A percentile compares a stretch with the other conserved stretches of the same genome.
Conservation (phyloP, 2,888 invertebrate genomes). For the Drosophila nigricruria region DNA sequence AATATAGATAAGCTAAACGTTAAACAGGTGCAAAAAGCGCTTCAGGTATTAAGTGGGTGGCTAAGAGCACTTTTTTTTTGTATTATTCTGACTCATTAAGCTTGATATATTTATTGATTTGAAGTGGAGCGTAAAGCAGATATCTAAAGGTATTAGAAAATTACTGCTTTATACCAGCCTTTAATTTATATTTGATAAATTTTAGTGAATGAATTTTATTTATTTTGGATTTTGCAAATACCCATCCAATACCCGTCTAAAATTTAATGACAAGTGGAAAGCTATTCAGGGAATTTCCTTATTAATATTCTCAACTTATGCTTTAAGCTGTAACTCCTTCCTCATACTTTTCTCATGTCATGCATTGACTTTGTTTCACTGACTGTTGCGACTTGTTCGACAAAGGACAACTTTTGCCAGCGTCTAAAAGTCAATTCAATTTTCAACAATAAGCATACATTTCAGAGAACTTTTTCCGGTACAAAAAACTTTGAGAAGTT, state of each 20-base stretch:
- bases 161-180: not conserved
- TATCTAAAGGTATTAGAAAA: no score
- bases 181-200: not conserved
- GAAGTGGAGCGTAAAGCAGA: not conserved
- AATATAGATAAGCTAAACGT: not conserved
- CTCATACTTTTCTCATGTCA: not conserved
- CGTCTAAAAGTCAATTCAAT: slow-evolving; percentile 38
- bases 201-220: not conserved
- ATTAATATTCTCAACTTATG: slow-evolving; percentile 1
- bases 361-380: not conserved
- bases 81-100: not conserved
- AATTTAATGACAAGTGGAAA: not conserved
- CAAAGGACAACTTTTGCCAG: not conserved
- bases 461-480: slow-evolving; percentile 19
- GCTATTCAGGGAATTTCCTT: not conserved
- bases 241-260: no score
- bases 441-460: slow-evolving; percentile 32
- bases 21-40: not conserved
- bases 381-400: not conserved
- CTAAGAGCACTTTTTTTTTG: not conserved
- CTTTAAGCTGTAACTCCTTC: slow-evolving; percentile 10
- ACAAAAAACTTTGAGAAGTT: slow-evolving; percentile 25
- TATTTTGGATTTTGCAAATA: no score
- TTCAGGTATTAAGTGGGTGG: not conserved
- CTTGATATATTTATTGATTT: not conserved